These are phyloP conservation scores for Cuculus canorus DNA, from an alignment of 2,797 vertebrate genomes.

Conservation along the genomic window DNA sequence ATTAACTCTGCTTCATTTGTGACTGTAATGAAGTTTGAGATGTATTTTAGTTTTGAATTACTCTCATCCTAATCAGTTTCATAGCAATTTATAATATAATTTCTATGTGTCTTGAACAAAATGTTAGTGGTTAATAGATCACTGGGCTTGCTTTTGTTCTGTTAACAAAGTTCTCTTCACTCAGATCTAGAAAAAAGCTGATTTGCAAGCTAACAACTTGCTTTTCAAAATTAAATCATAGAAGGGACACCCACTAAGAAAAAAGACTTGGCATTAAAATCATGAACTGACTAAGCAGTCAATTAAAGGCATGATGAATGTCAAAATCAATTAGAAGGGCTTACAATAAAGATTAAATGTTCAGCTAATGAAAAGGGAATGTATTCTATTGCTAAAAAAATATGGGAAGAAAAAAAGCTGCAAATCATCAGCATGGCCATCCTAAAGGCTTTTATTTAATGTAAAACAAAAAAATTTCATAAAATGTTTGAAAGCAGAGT, in stretches of 20 bases:
- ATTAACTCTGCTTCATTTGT: conserved; percentile 9
- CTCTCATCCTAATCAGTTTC: neutral
- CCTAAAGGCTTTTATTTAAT: neutral
- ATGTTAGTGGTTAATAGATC: neutral
- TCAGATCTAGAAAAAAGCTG: neutral
- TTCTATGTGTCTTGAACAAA: neutral
- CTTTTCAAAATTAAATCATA: neutral
- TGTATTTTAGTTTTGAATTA: neutral
- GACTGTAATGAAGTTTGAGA: neutral
- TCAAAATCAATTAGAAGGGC: neutral
- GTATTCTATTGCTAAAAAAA: neutral
- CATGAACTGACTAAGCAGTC: neutral
- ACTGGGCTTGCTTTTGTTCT: neutral
- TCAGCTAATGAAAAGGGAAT: neutral
- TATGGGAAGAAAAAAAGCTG: neutral
- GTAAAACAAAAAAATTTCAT: neutral
- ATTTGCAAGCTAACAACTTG: neutral
- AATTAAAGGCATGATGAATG: neutral
- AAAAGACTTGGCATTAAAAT: neutral
- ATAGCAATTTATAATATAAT: neutral
- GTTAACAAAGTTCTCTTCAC: neutral
- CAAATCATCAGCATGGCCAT: neutral
- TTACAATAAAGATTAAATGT: neutral
- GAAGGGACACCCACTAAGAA: neutral
- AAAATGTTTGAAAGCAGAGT: neutral